Conservation (phyloP, 2,113 vertebrate genomes). For the Phoxinus phoxinus region DNA sequence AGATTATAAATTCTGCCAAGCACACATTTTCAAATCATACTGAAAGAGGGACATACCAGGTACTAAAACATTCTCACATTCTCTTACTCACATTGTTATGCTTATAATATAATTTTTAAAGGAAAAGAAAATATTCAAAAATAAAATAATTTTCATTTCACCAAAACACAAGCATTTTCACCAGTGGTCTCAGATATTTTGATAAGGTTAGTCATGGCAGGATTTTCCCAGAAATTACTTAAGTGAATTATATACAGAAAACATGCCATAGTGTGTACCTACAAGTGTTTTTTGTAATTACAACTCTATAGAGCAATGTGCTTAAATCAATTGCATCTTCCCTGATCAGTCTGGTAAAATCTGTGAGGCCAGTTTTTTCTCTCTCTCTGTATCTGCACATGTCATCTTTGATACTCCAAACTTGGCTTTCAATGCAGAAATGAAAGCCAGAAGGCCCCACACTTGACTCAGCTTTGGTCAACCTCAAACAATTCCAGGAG, state of each 20-base stretch:
- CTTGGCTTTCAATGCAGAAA: slow-evolving; percentile 11
- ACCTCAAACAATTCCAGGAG: neutral
- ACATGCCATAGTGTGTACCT: neutral
- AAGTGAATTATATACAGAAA: neutral
- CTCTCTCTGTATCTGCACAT: neutral
- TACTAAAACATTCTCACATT: too few species aligned
- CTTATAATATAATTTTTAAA: neutral
- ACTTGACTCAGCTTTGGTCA: slow-evolving; percentile 1
- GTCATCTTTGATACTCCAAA: slow-evolving; percentile 32
- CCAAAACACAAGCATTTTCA: neutral
- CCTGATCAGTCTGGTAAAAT: slow-evolving; percentile 19
- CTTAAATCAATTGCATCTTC: neutral
- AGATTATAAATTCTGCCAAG: neutral
- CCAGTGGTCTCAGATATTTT: neutral
- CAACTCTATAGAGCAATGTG: neutral
- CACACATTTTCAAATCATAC: neutral
- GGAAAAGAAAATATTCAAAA: neutral
- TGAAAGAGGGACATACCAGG: too few species aligned
- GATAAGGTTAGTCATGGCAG: neutral
- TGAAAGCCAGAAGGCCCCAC: slow-evolving; percentile 21
- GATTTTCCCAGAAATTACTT: slow-evolving; percentile 8
- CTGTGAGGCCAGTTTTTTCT: neutral
- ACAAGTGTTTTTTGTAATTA: neutral
- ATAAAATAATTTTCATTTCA: neutral
- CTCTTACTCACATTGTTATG: neutral